Base-by-base conservation (phyloP, 2,113 vertebrate species). In the Chelonoidis abingdonii region DNA sequence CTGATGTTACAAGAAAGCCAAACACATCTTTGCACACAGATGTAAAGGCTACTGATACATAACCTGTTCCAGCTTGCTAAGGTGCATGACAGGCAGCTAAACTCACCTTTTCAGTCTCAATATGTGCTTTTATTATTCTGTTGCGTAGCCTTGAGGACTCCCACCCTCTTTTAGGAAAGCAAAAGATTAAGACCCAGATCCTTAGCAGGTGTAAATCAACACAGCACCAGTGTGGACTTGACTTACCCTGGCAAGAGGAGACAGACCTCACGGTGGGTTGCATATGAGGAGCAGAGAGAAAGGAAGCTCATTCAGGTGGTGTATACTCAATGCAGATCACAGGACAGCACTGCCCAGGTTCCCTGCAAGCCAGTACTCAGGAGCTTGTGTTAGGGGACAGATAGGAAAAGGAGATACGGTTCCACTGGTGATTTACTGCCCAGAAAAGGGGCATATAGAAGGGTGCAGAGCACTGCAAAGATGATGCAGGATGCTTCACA, bases 241-340 rank as follows among this genome's bases (percentile, higher is more conserved):
- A 9, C 12, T 29, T 24, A n/a, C 31, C 16, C 6, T 65, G 16
- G 29, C 59, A 31, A 56, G 31, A 19, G 17, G 41, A 91, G 8
- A 52, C 8, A 35, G 41, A 3, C 49, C 3, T 31, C 44, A 2
- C 0, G 9, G 53, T 17, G 14, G 17, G 0, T 0, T 11, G 1
- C 62, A 16, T 14, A 2, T 0, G 75, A 22, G 38, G 5, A 22
- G 25, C 13, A 59, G 25, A 13, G 0, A 52, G 27, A 78, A 8
- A 65, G 10, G 14, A 5, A 79, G 19, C 10, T 1, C 49, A 35
- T 19, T 31, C 29, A 10, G 49, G 29, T 35, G 44, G 8, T 35
- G 41, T 31, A 29, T 49, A 80, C 27, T 17, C 47, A 31, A 9
- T 27, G 27, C 17, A 50, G 29, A 35, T 52, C 16, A 52, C 22